Percentiles rank a stretch among this genome's conserved stretches.
phyloP scores from a whole-genome alignment of 1,140 invertebrate species.

The Maconellicoccus hirsutus region DNA sequence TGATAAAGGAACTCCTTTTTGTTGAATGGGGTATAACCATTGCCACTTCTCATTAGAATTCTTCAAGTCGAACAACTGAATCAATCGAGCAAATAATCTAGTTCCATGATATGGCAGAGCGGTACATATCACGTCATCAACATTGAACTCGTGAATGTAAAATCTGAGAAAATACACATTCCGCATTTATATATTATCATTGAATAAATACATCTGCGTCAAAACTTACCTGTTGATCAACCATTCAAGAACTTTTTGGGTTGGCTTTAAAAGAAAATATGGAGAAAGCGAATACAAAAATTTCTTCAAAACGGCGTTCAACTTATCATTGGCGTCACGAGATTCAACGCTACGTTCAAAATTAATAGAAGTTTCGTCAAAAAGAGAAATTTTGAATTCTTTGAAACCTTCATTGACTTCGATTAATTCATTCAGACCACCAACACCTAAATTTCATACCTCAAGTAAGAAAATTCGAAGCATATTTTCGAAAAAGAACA shows the following conservation, averaged over 20 bases:
- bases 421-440: slow-evolving; percentile 70
- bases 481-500: background rate
- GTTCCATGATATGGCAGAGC: slow-evolving; percentile 87
- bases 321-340: slow-evolving; percentile 56
- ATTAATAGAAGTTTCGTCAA: slow-evolving; percentile 54
- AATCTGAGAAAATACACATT: slow-evolving; percentile 43
- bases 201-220: background rate
- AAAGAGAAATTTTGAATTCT: slow-evolving; percentile 62
- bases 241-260: slow-evolving; percentile 89
- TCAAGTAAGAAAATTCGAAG: slow-evolving; percentile 18
- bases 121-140: slow-evolving; percentile 60
- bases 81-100: slow-evolving; percentile 66
- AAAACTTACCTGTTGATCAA: slow-evolving; percentile 53
- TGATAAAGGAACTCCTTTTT: slow-evolving; percentile 54
- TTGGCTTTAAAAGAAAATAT: slow-evolving; percentile 68
- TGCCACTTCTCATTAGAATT: slow-evolving; percentile 33
- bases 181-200: background rate
- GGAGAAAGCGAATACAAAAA: slow-evolving; percentile 74
- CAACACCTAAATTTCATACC: slow-evolving; percentile 39
- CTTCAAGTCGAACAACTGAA: slow-evolving; percentile 61
- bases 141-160: slow-evolving; percentile 77
- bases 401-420: slow-evolving; percentile 55
- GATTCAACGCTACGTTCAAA: slow-evolving; percentile 70
- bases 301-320: slow-evolving; percentile 62
- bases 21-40: slow-evolving; percentile 62